Base-by-base conservation (phyloP, 2,888 invertebrate genomes). In the Scotopteryx bipunctaria region DNA sequence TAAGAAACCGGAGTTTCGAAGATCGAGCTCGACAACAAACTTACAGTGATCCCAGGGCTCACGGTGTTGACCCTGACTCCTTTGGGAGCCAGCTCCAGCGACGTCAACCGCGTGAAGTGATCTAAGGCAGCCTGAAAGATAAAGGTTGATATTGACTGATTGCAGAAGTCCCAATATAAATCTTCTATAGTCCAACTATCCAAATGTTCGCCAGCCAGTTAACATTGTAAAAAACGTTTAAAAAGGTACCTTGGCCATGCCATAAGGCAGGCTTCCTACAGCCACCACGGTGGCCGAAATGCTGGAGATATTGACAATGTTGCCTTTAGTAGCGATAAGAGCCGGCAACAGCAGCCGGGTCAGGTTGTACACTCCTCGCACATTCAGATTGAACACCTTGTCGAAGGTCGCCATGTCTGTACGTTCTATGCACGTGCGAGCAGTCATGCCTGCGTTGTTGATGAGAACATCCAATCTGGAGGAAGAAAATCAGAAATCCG, bases 211-310 rank as follows among this genome's bases (percentile, higher is more conserved):
- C n/a, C n/a, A n/a, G n/a, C n/a, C n/a, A n/a, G n/a, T n/a, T n/a
- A n/a, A n/a, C n/a, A n/a, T n/a, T n/a, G n/a, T n/a, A n/a, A n/a
- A n/a, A n/a, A n/a, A n/a, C n/a, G n/a, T n/a, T n/a, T n/a, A n/a
- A n/a, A n/a, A n/a, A n/a, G 19, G 21, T 91, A 63, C 92, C 89
- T 99, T 99, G 2, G 97, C 95, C 90, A 98, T 94, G 63, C 93
- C 93, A 75, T 99, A 99, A 0, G 97, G 95, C 55, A 98, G 78
- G 3, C 96, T 94, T 4, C 95, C 95, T 1, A 96, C 92, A 68
- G 96, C 95, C 50, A 97, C 93, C 69, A 95, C 87, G 4, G 95
- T 86, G 0, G 43, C 78, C 1, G 66, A 91, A 3, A 95, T 92
- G 70, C 95, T 94, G 33, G 95, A 95, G 0, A 95, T 92, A 73